phyloP scores from a whole-genome alignment of 64 coral and sea anemone species.

The Montipora cactus region DNA sequence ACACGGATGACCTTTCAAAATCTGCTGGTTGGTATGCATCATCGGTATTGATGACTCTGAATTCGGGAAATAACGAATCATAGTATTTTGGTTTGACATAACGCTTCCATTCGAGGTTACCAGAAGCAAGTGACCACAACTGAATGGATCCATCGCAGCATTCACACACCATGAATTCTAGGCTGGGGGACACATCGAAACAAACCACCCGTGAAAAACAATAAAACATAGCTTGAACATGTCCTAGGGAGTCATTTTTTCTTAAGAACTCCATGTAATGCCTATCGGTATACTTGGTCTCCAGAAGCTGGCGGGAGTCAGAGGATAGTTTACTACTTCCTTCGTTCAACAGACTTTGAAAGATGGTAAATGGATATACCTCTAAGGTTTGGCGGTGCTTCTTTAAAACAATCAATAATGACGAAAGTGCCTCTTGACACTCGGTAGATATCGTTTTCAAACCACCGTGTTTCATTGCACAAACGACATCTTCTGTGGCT shows the following conservation, averaged over 20 bases:
- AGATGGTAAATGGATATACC: neutral
- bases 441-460: too few relatives aligned
- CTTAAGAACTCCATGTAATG: neutral
- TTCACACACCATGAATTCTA: slow-evolving; percentile 26
- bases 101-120: neutral
- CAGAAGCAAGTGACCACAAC: slow-evolving; percentile 22
- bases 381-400: neutral
- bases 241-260: neutral
- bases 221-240: neutral
- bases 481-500: too few relatives aligned
- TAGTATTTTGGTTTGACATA: neutral
- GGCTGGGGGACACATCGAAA: slow-evolving; percentile 15
- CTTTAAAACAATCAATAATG: too few relatives aligned
- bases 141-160: slow-evolving; percentile 1
- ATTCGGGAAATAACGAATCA: too few relatives aligned
- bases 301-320: neutral
- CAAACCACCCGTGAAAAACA: neutral
- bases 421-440: too few relatives aligned
- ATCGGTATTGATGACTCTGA: too few relatives aligned
- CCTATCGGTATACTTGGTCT: neutral
- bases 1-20: too few relatives aligned
- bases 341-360: slow-evolving; percentile 9
- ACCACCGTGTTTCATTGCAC: too few relatives aligned
- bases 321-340: neutral
- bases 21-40: too few relatives aligned